Percentiles rank a stretch among this genome's conserved stretches.
These are phyloP conservation scores for Glaucidium brasilianum DNA, from an alignment of 2,113 vertebrate species.

Conservation along the genomic window DNA sequence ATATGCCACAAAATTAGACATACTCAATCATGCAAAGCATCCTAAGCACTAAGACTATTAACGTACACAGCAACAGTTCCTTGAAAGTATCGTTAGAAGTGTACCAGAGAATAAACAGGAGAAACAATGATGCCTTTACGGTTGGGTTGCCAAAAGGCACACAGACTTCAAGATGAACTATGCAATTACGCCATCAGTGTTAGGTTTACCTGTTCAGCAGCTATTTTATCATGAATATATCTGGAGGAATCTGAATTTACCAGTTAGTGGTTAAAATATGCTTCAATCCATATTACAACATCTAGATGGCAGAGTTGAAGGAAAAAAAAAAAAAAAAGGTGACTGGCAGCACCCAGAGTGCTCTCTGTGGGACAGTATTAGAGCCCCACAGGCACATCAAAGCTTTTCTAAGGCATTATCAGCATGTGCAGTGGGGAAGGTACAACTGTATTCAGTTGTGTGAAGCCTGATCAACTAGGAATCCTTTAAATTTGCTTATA, in stretches of 20 bases:
- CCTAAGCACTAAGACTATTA: background rate
- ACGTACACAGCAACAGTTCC: conserved; percentile 19
- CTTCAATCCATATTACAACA: background rate
- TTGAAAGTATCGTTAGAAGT: conserved; percentile 49
- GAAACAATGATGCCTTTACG: background rate
- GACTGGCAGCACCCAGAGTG: background rate
- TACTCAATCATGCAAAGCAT: conserved; percentile 16
- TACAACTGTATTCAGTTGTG: background rate
- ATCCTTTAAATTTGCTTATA: background rate
- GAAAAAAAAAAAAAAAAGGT: background rate
- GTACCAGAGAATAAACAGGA: conserved; percentile 42
- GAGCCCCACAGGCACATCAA: conserved; percentile 37
- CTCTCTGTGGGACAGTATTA: conserved; percentile 14
- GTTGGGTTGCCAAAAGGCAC: background rate
- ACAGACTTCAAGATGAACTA: background rate
- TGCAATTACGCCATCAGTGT: background rate
- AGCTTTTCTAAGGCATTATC: background rate
- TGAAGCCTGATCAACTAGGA: background rate
- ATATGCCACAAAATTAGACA: conserved; percentile 58
- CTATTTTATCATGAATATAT: background rate
- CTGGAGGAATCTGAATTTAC: background rate
- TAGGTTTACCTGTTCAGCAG: conserved; percentile 1
- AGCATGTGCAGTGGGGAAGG: conserved; percentile 16
- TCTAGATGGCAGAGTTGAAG: background rate
- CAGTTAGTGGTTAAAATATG: background rate